Percentiles rank a stretch among this genome's conserved stretches.
These are phyloP conservation scores for Antechinus stuartii DNA, from an alignment of 2,113 vertebrate species.

Conservation along the genomic window DNA sequence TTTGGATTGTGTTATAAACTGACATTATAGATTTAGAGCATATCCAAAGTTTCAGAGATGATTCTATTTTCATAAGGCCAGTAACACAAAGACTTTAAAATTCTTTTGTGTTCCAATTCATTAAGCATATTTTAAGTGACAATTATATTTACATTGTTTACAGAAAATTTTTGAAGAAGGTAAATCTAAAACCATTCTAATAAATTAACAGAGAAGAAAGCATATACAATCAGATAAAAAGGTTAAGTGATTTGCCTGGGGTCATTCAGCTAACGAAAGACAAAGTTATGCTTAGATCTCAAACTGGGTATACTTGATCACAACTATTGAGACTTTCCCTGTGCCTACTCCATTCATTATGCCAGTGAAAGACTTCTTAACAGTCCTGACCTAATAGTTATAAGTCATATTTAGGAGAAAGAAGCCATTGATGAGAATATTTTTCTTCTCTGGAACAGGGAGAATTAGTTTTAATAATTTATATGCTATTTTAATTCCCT, in stretches of 20 bases:
- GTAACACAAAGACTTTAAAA: neutral
- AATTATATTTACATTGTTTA: slow-evolving; percentile 17
- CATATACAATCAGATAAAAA: neutral
- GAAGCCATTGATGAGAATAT: slow-evolving; percentile 9
- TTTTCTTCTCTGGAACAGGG: slow-evolving; percentile 35
- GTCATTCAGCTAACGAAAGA: neutral
- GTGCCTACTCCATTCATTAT: neutral
- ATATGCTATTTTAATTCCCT: neutral
- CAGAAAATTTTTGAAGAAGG: slow-evolving; percentile 10
- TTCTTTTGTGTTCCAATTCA: neutral
- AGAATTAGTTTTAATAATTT: slow-evolving; percentile 46
- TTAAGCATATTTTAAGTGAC: neutral
- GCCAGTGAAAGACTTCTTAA: neutral
- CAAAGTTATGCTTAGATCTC: neutral
- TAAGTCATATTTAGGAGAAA: slow-evolving; percentile 13
- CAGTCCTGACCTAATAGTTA: neutral
- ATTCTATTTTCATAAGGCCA: neutral
- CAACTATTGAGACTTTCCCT: neutral
- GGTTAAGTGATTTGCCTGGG: neutral
- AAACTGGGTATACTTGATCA: neutral
- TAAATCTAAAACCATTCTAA: neutral
- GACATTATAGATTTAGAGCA: neutral
- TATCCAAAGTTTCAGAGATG: neutral
- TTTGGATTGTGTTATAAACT: neutral
- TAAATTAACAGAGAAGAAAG: neutral